Base-by-base conservation (phyloP, 2,888 invertebrate species). In the Himalopsyche japonica region DNA sequence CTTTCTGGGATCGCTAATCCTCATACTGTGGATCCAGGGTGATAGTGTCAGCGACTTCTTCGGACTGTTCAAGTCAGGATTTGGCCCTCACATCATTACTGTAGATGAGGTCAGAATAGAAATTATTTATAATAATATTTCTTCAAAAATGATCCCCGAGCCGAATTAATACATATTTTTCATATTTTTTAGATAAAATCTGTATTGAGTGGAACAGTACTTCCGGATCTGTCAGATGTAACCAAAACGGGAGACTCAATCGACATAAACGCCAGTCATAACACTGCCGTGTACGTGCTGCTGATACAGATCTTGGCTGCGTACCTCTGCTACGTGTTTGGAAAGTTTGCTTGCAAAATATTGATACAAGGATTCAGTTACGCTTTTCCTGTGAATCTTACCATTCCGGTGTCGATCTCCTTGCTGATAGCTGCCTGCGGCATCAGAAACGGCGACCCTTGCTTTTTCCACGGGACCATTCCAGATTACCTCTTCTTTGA, bases 341-440 rank as follows among this genome's bases (percentile, higher is more conserved):
- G 97, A 87, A 98, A 98, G 91, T 98, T 98, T 88, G 98, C 98
- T 3, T 98, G 98, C 92, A 98, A 98, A 92, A 98, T 98, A 88
- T 94, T 98, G 88, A 98, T 99, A 87, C 99, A 99, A 92, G 97
- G 98, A 30, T 98, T 98, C 92, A 98, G 98, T 89, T 99, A 98
- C 89, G 98, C 99, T 0, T 97, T 99, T 88, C 99, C 99, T 0
- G 96, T 99, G 7, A 97, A 97, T 90, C 93, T 99, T 86, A 96
- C 98, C 0, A 97, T 98, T 83, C 99, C 99, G 0, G 93, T 98
- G 18, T 95, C 97, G 0, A 96, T 98, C 30, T 97, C 97, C 5
- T 90, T 98, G 81, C 92, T 98, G 88, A 97, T 98, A 87, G 95
- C 97, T 12, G 96, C 96, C 4, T 98, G 98, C 88, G 98, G 98